These are phyloP conservation scores for Neopelma chrysocephalum DNA, from an alignment of 2,797 vertebrate genomes.

Conservation along the genomic window DNA sequence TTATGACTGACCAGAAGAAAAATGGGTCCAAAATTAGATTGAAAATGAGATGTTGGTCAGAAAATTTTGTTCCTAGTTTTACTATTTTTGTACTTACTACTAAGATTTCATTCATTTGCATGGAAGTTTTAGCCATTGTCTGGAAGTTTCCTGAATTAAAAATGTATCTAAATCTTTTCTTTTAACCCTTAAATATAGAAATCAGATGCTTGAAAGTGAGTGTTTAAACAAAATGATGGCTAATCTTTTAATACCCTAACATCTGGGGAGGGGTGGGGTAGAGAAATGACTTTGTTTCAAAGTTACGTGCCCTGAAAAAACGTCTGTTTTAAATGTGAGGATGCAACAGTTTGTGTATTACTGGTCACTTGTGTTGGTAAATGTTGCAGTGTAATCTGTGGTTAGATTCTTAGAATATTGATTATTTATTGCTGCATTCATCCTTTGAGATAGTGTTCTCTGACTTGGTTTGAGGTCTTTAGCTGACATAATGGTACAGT, in stretches of 20 bases:
- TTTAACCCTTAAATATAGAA: neutral
- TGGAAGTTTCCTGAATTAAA: neutral
- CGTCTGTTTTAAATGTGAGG: neutral
- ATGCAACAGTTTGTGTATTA: neutral
- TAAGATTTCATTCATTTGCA: neutral
- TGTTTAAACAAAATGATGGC: neutral
- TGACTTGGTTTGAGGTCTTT: neutral
- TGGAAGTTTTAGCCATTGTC: neutral
- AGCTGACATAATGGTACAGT: neutral
- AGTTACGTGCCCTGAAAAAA: neutral
- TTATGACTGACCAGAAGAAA: neutral
- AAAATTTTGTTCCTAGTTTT: neutral
- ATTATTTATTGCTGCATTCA: neutral
- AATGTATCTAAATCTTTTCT: neutral
- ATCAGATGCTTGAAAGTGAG: neutral
- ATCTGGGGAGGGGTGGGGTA: rapidly evolving
- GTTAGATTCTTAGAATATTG: neutral
- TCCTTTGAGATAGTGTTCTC: neutral
- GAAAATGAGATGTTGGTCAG: neutral
- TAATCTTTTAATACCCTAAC: neutral
- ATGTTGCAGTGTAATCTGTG: neutral
- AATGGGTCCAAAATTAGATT: neutral
- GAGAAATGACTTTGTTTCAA: neutral
- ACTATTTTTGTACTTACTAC: neutral
- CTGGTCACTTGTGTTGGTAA: neutral